These are phyloP conservation scores for Molanna angustata DNA, from an alignment of 2,888 invertebrate species.

Conservation along the genomic window DNA sequence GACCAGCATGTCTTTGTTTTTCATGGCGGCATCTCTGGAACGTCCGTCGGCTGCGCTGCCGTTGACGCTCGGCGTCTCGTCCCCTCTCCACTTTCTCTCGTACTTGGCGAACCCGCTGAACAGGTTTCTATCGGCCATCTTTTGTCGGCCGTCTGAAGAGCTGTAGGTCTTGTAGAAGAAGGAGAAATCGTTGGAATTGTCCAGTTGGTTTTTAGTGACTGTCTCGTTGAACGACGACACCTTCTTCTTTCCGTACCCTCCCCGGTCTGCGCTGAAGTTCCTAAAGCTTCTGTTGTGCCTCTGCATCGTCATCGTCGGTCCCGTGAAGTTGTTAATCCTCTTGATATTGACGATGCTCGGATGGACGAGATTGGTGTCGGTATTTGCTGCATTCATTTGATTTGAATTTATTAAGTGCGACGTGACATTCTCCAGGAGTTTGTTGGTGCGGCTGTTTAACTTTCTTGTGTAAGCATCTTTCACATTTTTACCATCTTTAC, in stretches of 20 bases:
- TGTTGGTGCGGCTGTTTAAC: no score
- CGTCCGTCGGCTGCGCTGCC: no score
- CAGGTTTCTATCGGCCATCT: conserved; percentile 1
- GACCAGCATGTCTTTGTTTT: no score
- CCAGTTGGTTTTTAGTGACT: conserved; percentile 1
- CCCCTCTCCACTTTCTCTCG: background rate
- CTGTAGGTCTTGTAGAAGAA: conserved; percentile 19
- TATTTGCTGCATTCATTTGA: no score
- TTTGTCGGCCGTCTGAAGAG: background rate
- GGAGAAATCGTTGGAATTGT: conserved; percentile 13
- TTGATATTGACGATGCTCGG: conserved; percentile 14
- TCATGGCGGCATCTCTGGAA: no score
- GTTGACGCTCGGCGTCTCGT: no score
- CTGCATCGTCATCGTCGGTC: background rate
- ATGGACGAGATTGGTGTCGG: conserved; percentile 12
- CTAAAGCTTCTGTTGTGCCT: background rate
- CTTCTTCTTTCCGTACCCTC: no score
- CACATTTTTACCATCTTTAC: no score
- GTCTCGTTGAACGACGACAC: no score
- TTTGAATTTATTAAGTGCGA: no score
- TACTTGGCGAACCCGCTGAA: conserved; percentile 1
- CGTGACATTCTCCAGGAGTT: no score
- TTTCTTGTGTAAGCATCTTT: no score
- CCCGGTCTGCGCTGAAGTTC: background rate
- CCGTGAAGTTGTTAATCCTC: conserved; percentile 8